A percentile compares a stretch with the other conserved stretches of the same genome.
These are phyloP conservation scores for Macroramphosus scolopax DNA, from an alignment of 2,797 vertebrate species.

Conservation along the genomic window DNA sequence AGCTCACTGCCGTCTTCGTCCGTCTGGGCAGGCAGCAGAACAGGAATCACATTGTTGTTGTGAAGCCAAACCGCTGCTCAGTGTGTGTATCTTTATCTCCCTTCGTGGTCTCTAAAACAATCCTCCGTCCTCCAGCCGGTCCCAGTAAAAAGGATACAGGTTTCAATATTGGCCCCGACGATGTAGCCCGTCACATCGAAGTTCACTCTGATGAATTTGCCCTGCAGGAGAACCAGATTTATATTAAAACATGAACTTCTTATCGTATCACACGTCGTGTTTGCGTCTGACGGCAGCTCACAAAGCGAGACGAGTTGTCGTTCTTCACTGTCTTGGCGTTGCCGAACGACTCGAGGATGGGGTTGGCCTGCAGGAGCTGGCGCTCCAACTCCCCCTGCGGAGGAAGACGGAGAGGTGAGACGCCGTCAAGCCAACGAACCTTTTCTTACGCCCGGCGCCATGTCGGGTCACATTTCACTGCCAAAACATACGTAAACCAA, in stretches of 20 bases:
- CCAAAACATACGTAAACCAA: conserved; percentile 27
- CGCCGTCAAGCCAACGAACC: conserved; percentile 38
- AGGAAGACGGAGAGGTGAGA: conserved; percentile 23
- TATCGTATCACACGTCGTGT: too few species aligned
- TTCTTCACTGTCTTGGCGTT: conserved; percentile 99
- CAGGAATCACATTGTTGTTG: conserved; percentile 33
- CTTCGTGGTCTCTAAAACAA: conserved; percentile 4
- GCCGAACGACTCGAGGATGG: conserved; percentile 96
- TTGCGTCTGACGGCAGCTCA: too few species aligned
- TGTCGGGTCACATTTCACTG: conserved; percentile 67
- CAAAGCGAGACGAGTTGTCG: conserved; percentile 98
- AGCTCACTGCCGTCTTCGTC: conserved; percentile 2
- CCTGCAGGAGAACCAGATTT: conserved; percentile 59
- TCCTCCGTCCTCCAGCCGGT: conserved; percentile 6
- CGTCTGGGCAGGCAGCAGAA: conserved; percentile 10
- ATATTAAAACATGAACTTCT: conserved; percentile 2
- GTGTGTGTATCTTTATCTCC: not conserved
- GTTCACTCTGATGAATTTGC: conserved; percentile 81
- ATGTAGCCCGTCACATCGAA: conserved; percentile 89
- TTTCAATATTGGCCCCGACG: conserved; percentile 94
- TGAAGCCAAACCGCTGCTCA: conserved; percentile 6
- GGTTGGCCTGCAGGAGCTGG: conserved; percentile 97
- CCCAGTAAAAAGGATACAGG: conserved; percentile 72
- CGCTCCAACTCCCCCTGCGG: conserved; percentile 94
- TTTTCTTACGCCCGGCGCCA: too few species aligned